Conservation (phyloP, 2,797 vertebrate genomes). For the Rhinoraja longicauda region DNA sequence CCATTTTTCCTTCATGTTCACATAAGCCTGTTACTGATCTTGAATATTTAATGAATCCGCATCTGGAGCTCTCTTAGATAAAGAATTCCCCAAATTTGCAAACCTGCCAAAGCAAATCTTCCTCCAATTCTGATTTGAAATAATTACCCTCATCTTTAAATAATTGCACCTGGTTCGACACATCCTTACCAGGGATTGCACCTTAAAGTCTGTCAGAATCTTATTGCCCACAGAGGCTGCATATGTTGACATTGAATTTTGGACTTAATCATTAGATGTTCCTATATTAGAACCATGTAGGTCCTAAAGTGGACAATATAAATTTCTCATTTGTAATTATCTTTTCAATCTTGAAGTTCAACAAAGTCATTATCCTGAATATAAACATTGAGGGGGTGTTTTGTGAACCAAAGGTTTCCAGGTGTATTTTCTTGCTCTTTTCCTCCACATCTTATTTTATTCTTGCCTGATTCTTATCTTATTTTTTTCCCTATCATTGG, state of each 20-base stretch:
- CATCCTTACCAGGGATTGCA: too few relatives aligned
- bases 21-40: too few relatives aligned
- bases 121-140: too few relatives aligned
- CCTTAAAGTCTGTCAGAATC: too few relatives aligned
- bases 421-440: neutral
- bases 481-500: neutral
- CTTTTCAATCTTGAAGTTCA: neutral
- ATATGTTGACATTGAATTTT: neutral
- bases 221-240: too few relatives aligned
- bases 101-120: too few relatives aligned
- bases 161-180: too few relatives aligned
- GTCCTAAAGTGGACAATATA: neutral
- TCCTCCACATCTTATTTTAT: neutral
- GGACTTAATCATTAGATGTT: neutral
- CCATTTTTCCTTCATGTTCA: too few relatives aligned
- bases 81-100: too few relatives aligned
- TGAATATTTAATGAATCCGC: too few relatives aligned
- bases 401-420: neutral
- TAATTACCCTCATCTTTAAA: too few relatives aligned
- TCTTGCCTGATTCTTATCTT: neutral
- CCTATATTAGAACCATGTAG: neutral
- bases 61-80: too few relatives aligned
- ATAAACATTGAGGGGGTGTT: neutral
- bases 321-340: neutral
- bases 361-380: neutral